Conservation (phyloP, 2,113 vertebrate species). For the Desmodus rotundus region DNA sequence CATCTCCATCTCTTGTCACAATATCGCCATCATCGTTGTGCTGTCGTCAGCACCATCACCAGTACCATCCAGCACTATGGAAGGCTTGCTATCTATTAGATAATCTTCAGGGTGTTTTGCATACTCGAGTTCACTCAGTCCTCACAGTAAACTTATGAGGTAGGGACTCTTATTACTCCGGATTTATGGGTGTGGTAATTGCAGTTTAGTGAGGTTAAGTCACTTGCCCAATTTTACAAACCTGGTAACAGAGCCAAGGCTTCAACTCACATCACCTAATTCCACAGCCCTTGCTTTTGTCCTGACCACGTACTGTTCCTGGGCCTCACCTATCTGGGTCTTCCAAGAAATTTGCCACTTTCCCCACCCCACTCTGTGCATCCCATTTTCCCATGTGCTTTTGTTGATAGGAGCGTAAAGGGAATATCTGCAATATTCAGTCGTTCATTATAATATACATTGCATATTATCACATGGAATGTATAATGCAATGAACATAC, state of each 20-base stretch:
- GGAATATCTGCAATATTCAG: not conserved
- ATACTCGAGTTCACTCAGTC: not conserved
- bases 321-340: not conserved
- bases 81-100: not conserved
- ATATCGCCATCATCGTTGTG: not conserved
- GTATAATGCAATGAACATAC: not conserved
- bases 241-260: not conserved
- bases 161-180: not conserved
- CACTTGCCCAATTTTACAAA: not conserved
- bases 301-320: not conserved
- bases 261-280: not conserved
- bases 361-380: rapidly evolving
- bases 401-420: not conserved
- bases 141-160: not conserved
- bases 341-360: not conserved
- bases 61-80: not conserved
- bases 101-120: rapidly evolving
- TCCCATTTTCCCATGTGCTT: not conserved
- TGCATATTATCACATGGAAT: not conserved
- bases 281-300: not conserved
- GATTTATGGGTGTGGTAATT: not conserved
- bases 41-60: rapidly evolving
- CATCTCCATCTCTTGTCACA: not conserved
- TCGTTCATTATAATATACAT: not conserved
- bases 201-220: not conserved